Percentiles rank a stretch among this genome's conserved stretches.
phyloP scores from a whole-genome alignment of 1,140 invertebrate genomes.

The Drosophila rhopaloa region DNA sequence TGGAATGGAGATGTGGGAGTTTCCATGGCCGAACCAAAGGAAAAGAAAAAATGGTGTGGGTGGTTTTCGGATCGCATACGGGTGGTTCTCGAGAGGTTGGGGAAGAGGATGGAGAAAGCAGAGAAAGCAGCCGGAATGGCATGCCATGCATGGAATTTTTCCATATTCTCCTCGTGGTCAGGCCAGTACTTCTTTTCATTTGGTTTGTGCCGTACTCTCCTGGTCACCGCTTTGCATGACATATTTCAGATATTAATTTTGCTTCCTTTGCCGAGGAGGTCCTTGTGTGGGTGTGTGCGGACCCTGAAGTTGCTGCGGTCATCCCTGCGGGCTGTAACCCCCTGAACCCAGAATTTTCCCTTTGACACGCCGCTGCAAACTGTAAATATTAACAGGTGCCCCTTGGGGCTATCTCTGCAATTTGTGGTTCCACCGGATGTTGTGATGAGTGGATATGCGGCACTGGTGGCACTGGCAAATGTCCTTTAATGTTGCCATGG shows the following conservation, averaged over 20 bases:
- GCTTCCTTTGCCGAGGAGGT: background rate
- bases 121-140: slow-evolving; percentile 4
- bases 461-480: slow-evolving; percentile 6
- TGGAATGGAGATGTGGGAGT: slow-evolving; percentile 20
- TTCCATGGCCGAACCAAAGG: slow-evolving; percentile 1
- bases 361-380: slow-evolving; percentile 28
- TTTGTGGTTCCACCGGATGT: background rate
- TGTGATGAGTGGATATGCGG: background rate
- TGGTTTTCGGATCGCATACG: background rate
- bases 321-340: slow-evolving; percentile 16
- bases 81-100: background rate
- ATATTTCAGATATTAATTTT: slow-evolving; percentile 72
- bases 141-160: slow-evolving; percentile 39
- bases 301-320: slow-evolving; percentile 27
- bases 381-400: slow-evolving; percentile 43
- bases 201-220: slow-evolving; percentile 6
- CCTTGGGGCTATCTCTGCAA: slow-evolving; percentile 20
- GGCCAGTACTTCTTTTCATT: slow-evolving; percentile 2
- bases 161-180: slow-evolving; percentile 50
- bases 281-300: slow-evolving; percentile 8
- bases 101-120: background rate
- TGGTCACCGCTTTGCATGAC: slow-evolving; percentile 4
- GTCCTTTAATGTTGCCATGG: slow-evolving; percentile 15
- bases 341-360: slow-evolving; percentile 5
- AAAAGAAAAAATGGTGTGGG: background rate